Conservation (phyloP, 2,888 invertebrate genomes). For the Rhaphigaster nebulosa region DNA sequence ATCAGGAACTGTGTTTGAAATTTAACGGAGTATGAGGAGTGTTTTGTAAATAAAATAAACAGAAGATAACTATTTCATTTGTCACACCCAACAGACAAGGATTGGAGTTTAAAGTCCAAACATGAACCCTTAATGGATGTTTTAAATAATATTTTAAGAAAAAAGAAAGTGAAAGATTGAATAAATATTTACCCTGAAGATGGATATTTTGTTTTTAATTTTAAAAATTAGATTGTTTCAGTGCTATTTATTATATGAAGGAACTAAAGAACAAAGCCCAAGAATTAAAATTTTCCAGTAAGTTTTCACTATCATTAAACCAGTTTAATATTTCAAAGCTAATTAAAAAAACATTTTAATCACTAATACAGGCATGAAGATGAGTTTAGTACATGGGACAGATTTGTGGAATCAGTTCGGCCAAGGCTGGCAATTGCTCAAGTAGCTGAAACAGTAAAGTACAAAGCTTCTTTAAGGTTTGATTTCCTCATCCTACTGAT, state of each 20-base stretch:
- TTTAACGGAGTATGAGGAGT: too few species aligned
- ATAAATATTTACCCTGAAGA: not conserved
- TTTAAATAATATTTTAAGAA: not conserved
- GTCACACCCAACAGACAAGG: not conserved
- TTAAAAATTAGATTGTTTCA: constrained; percentile 72
- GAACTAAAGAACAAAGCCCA: constrained; percentile 63
- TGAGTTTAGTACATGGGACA: constrained; percentile 72
- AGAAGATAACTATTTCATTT: not conserved
- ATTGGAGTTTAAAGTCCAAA: not conserved
- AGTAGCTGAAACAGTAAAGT: constrained; percentile 78
- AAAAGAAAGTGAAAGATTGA: not conserved
- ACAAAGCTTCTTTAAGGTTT: constrained; percentile 81
- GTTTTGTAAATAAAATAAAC: too few species aligned
- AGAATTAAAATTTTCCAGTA: constrained; percentile 50
- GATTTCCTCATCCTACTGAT: constrained; percentile 81
- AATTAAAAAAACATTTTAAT: not conserved
- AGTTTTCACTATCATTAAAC: not conserved
- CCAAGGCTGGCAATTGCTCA: constrained; percentile 79
- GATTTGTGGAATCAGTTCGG: constrained; percentile 77
- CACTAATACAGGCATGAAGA: constrained; percentile 58
- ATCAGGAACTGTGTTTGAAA: too few species aligned
- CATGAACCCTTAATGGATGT: not conserved
- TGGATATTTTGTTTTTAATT: not conserved
- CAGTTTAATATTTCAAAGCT: not conserved
- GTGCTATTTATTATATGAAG: constrained; percentile 73